Base-by-base conservation (phyloP, 2,888 invertebrate genomes). In the Rhamphomyia laevipes region DNA sequence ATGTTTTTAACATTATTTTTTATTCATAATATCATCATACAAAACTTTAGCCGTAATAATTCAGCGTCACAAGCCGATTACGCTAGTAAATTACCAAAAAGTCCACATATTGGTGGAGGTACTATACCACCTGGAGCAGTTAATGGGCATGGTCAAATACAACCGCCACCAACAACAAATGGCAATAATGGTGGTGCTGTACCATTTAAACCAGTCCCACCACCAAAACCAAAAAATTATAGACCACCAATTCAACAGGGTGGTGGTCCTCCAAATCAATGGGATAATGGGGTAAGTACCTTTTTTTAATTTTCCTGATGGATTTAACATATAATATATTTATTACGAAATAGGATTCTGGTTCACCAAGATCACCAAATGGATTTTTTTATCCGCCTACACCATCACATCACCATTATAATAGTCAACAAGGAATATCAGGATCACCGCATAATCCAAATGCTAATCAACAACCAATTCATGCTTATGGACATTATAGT, bases 221-320 rank as follows among this genome's bases (percentile, higher is more conserved):
- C 92, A 27, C 92, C 92, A 10, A 93, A 93, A 64, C 92, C 92
- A 43, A 91, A 91, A 65, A 90, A 91, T 70, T 92, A 91, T 68
- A 80, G 89, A 41, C 88, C 90, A 35, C 83, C 84, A 1, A 73
- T 75, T 50, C 78, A 77, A 59, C 64, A 64, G 46, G 57, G 61
- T 30, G 52, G 53, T 15, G 58, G 53, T 42, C 23, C 50, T 17
- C 35, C 49, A 13, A 47, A 45, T 21, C 71, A 72, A 54, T 67
- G 76, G 61, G 75, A 76, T 55, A 77, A 77, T 63, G 77, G 76
- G 61, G 67, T 68, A 61, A 63, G 65, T 59, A 33, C 15, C n/a
- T 7, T n/a, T n/a, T n/a, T n/a, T n/a, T n/a, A n/a, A n/a, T n/a
- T n/a, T n/a, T n/a, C n/a, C n/a, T n/a, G 7, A 16, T 17, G 13